Evolutionary conservation across 64 coral and sea anemone species (phyloP).

Genomic region (Anthopleura sola): DNA sequence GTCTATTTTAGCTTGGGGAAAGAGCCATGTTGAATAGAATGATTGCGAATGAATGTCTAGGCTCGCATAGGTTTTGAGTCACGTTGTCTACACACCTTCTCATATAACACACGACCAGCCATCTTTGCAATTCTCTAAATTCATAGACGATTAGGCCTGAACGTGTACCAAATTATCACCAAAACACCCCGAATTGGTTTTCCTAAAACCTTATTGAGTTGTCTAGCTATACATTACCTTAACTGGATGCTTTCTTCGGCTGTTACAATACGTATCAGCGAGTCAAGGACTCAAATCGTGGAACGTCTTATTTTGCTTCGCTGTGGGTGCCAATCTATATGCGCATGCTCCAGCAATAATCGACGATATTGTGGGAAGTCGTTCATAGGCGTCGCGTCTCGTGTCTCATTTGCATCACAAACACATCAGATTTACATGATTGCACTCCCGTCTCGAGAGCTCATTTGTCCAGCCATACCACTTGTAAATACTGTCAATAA

Average conservation of each 20-base stretch:
- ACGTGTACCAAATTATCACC: background rate
- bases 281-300: conserved; percentile 26
- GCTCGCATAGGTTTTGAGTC: conserved; percentile 19
- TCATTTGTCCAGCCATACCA: background rate
- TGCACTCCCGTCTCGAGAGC: background rate
- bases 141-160: background rate
- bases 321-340: conserved; percentile 25
- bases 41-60: background rate
- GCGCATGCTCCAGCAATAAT: conserved; percentile 73
- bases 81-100: conserved; percentile 48
- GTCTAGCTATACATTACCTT: background rate
- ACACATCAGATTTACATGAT: conserved; percentile 22
- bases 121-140: conserved; percentile 55
- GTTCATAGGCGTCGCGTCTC: conserved; percentile 49
- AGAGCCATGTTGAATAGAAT: background rate
- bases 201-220: background rate
- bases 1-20: background rate
- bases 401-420: conserved; percentile 65
- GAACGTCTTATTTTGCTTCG: conserved; percentile 76
- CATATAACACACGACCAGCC: conserved; percentile 67
- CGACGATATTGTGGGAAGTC: conserved; percentile 75
- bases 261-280: conserved; percentile 2
- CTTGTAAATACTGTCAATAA: conserved; percentile 1
- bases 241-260: background rate
- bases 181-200: background rate